Base-by-base conservation (phyloP, 2,113 vertebrate genomes). In the Phocoena phocoena region DNA sequence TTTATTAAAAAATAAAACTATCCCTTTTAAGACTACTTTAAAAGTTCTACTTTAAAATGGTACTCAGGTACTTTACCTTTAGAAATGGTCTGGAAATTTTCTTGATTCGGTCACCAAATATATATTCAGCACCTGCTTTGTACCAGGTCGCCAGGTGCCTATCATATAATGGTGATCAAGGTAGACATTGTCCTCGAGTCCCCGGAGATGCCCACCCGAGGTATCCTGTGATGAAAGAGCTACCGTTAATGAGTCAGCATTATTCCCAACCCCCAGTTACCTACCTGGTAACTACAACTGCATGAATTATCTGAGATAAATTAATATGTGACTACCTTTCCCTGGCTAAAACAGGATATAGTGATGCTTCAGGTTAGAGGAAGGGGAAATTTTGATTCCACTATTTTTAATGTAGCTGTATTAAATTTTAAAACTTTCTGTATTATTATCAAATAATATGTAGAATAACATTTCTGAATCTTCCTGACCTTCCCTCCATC, bases 1-100 rank as follows among this genome's bases (percentile, higher is more conserved):
- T 93, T 93, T 62, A 36, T 58, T 77, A 80, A 6, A 96, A 97
- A 96, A 60, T 73, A 53, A 74, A 81, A n/a, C 53, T 15, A 71
- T 44, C 38, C 53, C 18, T 50, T 92, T 20, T 73, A 81, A 91
- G 93, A 77, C 67, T 55, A 4, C 41, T 68, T 93, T 89, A 76
- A 95, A 95, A 38, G 13, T 85, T 85, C 53, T 80, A 73, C 21
- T 83, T 92, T 80, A 90, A 88, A 90, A 79, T 62, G 31, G 38
- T 18, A 84, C 6, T 41, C 47, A 28, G 65, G 25, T 67, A 58
- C 60, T 38, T 95, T 74, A 73, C 44, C 36, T 77, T 87, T 88
- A 62, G 21, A 94, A 91, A 67, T 93, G 86, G 17, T 77, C 55
- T 85, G 18, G 55, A 70, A 88, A 55, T 13, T 38, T 33, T 93